These are phyloP conservation scores for Sycobia sp. DNA, from an alignment of 1,140 invertebrate species.

Conservation along the genomic window DNA sequence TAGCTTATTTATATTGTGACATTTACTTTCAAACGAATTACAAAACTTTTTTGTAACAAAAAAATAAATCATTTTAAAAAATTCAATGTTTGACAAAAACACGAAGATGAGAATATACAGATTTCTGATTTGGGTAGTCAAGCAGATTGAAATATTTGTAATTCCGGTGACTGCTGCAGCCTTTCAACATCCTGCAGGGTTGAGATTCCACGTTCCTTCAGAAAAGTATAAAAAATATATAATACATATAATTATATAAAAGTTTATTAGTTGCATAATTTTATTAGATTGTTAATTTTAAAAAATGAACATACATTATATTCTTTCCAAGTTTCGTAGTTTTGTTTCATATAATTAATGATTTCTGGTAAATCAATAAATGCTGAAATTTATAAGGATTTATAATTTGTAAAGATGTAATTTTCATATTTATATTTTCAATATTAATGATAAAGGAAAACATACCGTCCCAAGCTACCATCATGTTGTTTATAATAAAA, in stretches of 20 bases:
- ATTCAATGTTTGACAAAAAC: too few relatives aligned
- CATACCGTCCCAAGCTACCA: constrained; percentile 94
- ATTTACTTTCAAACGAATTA: constrained; percentile 2
- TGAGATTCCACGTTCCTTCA: constrained; percentile 73
- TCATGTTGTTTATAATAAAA: constrained; percentile 96
- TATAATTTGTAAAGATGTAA: constrained; percentile 27
- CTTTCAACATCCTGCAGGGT: constrained; percentile 71
- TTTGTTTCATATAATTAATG: constrained; percentile 79
- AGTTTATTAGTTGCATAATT: constrained; percentile 19
- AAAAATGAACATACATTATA: constrained; percentile 54
- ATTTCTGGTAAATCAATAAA: constrained; percentile 93
- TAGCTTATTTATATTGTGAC: constrained; percentile 7
- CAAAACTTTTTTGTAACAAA: neutral
- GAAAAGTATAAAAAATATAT: constrained; percentile 31
- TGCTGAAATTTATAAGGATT: constrained; percentile 72
- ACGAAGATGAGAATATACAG: constrained; percentile 20
- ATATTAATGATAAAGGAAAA: constrained; percentile 30
- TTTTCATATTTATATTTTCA: neutral
- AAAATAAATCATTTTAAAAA: constrained; percentile 11
- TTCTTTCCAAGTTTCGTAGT: constrained; percentile 92
- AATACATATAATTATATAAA: constrained; percentile 10
- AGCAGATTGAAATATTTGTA: constrained; percentile 44
- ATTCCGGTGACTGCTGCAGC: constrained; percentile 55
- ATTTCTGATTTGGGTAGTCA: constrained; percentile 29
- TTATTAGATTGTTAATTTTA: constrained; percentile 1